phyloP scores from a whole-genome alignment of 2,888 invertebrate species.

The Lepeophtheirus nordmannii region DNA sequence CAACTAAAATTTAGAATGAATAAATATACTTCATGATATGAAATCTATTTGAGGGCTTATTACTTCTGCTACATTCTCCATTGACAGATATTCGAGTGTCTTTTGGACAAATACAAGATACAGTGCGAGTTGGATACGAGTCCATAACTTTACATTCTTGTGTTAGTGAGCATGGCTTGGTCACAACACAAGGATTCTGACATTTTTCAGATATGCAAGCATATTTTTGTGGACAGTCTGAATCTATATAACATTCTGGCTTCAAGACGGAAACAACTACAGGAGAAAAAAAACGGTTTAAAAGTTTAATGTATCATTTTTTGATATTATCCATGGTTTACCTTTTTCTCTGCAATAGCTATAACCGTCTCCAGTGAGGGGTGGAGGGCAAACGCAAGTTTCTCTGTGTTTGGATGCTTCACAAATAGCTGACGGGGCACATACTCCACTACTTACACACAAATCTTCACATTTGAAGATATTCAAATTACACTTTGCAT shows the following conservation, averaged over 20 bases:
- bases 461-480: not conserved
- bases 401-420: slow-evolving; percentile 62
- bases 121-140: slow-evolving; percentile 28
- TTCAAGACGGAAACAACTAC: slow-evolving; percentile 42
- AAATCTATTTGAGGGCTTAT: slow-evolving; percentile 30
- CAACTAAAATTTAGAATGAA: not conserved
- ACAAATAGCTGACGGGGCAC: slow-evolving; percentile 68
- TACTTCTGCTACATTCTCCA: slow-evolving; percentile 41
- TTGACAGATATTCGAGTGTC: slow-evolving; percentile 40
- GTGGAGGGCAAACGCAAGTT: slow-evolving; percentile 62
- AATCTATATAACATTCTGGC: slow-evolving; percentile 59
- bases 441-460: slow-evolving; percentile 40
- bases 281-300: not conserved
- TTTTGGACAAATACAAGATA: slow-evolving; percentile 66
- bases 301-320: not conserved
- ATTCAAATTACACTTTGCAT: slow-evolving; percentile 17
- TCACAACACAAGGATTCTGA: slow-evolving; percentile 52
- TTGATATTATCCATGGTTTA: not conserved
- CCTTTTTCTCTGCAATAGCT: slow-evolving; percentile 25
- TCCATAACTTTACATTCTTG: slow-evolving; percentile 29
- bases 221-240: slow-evolving; percentile 42
- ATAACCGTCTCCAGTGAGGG: slow-evolving; percentile 44
- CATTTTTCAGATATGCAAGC: slow-evolving; percentile 66
- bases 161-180: slow-evolving; percentile 28
- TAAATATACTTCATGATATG: not conserved